Evolutionary conservation across 2,797 vertebrate genomes (phyloP).

Genomic region (Rousettus madagascariensis): DNA sequence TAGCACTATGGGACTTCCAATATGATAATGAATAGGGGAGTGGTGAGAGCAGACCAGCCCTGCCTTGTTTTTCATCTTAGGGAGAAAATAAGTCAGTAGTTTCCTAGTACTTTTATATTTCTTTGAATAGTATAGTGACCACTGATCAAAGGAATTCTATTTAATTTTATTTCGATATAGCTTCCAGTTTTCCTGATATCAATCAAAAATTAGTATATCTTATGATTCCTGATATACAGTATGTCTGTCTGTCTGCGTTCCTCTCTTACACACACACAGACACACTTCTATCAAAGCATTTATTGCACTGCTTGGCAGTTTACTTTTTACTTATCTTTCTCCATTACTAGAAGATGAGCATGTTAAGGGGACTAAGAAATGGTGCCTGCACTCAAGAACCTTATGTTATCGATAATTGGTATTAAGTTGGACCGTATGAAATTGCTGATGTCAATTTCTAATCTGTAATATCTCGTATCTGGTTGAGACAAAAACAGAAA

Average conservation of each 20-base stretch:
- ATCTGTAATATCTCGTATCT: not conserved
- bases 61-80: not conserved
- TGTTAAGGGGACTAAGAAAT: not conserved
- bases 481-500: not conserved
- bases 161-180: not conserved
- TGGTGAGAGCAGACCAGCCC: not conserved
- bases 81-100: not conserved
- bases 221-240: not conserved
- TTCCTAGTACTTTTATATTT: not conserved
- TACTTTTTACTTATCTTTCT: slow-evolving; percentile 13
- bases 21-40: not conserved
- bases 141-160: not conserved
- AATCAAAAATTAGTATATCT: not conserved
- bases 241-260: not conserved
- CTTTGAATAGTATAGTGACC: not conserved
- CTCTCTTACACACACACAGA: not conserved
- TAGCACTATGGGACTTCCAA: not conserved
- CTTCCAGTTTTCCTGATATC: not conserved
- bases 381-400: not conserved
- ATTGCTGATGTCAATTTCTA: not conserved
- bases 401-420: not conserved
- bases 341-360: not conserved
- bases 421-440: slow-evolving; percentile 5
- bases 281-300: not conserved
- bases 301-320: not conserved